These are phyloP conservation scores for Drosophila baimaii DNA, from an alignment of 1,140 invertebrate genomes.

Conservation along the genomic window DNA sequence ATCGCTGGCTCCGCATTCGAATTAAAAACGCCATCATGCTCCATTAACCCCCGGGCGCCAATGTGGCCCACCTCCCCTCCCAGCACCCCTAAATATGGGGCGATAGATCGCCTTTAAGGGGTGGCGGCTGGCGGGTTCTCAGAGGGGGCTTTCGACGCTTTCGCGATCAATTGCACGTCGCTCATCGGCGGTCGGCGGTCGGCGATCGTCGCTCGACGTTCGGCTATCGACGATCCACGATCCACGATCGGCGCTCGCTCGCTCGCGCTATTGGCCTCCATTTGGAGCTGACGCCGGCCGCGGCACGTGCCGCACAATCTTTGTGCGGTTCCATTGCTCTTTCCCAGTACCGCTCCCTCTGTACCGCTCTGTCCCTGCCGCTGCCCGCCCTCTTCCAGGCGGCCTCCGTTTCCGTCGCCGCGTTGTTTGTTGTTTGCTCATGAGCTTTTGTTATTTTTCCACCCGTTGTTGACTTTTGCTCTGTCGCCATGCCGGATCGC, in stretches of 20 bases:
- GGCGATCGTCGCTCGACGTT: slow-evolving; percentile 21
- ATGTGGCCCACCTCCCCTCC: not conserved
- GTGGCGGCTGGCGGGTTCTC: not conserved
- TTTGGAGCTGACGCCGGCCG: slow-evolving; percentile 59
- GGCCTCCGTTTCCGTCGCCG: slow-evolving; percentile 31
- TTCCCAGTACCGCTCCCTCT: slow-evolving; percentile 1
- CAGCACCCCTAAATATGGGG: not conserved
- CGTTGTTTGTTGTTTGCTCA: slow-evolving; percentile 66
- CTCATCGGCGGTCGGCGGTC: slow-evolving; percentile 16
- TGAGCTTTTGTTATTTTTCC: slow-evolving; percentile 64
- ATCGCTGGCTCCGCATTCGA: slow-evolving; percentile 49
- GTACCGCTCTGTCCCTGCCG: not conserved
- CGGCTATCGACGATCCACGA: slow-evolving; percentile 5
- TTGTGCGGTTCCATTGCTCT: slow-evolving; percentile 58
- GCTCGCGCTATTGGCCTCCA: slow-evolving; percentile 62
- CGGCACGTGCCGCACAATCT: slow-evolving; percentile 77
- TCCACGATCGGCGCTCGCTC: slow-evolving; percentile 6
- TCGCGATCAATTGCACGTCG: slow-evolving; percentile 78
- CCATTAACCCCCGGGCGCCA: slow-evolving; percentile 64
- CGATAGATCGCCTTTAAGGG: slow-evolving; percentile 15
- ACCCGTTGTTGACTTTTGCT: slow-evolving; percentile 63
- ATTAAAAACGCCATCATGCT: slow-evolving; percentile 72
- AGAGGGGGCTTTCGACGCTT: slow-evolving; percentile 28
- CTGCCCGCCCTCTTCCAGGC: not conserved
- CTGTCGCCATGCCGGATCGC: slow-evolving; percentile 40